Percentiles rank a stretch among this genome's conserved stretches.
These are phyloP conservation scores for Dasypolia templi DNA, from an alignment of 2,888 invertebrate species.

Conservation along the genomic window DNA sequence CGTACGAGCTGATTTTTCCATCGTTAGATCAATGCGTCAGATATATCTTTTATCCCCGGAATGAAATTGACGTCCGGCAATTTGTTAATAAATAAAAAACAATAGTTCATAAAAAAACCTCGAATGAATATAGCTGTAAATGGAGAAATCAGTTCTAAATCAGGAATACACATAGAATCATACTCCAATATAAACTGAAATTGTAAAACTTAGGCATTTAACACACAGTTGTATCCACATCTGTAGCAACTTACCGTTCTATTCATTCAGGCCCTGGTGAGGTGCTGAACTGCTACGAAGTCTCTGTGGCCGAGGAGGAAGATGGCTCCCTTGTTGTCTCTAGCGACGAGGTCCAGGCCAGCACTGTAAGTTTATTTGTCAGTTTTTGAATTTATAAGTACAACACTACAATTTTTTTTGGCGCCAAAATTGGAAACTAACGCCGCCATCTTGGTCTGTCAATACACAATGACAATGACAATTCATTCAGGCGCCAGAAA, in stretches of 20 bases:
- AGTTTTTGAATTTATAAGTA: not conserved
- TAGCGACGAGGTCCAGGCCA: constrained; percentile 48
- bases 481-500: not conserved
- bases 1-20: not conserved
- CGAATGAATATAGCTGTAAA: not conserved
- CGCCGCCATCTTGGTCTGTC: not conserved
- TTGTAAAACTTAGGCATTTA: not conserved
- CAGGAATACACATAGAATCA: not conserved
- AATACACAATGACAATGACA: not conserved
- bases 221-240: constrained; percentile 9
- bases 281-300: constrained; percentile 65
- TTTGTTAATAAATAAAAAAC: not conserved
- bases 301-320: constrained; percentile 39
- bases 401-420: not conserved
- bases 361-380: constrained; percentile 57
- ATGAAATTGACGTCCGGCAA: not conserved
- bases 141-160: not conserved
- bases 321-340: constrained; percentile 46
- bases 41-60: not conserved
- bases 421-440: not conserved
- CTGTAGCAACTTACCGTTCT: not conserved
- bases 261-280: constrained; percentile 73
- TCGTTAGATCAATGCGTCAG: not conserved
- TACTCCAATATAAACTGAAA: not conserved
- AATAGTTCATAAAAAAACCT: not conserved